Conservation (phyloP, 2,888 invertebrate genomes). For the Hyposoter dolosus region DNA sequence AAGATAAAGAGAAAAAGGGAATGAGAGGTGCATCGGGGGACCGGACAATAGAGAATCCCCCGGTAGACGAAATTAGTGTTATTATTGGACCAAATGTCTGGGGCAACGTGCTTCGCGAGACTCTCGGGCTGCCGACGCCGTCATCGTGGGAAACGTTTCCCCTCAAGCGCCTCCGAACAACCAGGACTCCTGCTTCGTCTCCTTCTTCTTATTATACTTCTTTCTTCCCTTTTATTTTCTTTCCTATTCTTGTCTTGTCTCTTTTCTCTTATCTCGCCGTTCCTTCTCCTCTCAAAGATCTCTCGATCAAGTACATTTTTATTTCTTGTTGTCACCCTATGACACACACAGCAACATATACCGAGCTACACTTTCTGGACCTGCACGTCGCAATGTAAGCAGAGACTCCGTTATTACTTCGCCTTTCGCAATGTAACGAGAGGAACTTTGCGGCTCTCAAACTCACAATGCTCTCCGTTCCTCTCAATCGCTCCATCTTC, state of each 20-base stretch:
- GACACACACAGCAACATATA: slow-evolving; percentile 40
- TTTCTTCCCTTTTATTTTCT: slow-evolving; percentile 4
- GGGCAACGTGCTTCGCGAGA: slow-evolving; percentile 73
- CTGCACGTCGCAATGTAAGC: slow-evolving; percentile 27
- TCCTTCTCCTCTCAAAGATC: slow-evolving; percentile 35
- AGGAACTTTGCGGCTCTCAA: slow-evolving; percentile 55
- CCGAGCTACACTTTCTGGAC: slow-evolving; percentile 37
- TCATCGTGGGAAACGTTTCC: slow-evolving; percentile 79
- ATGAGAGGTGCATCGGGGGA: slow-evolving; percentile 67
- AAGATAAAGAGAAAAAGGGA: slow-evolving; percentile 46
- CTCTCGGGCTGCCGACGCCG: slow-evolving; percentile 52
- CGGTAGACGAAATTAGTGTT: slow-evolving; percentile 83
- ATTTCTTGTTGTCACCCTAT: slow-evolving; percentile 47
- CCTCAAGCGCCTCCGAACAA: slow-evolving; percentile 57
- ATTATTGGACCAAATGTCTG: slow-evolving; percentile 84
- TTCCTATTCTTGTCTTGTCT: slow-evolving; percentile 68
- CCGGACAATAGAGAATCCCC: slow-evolving; percentile 82
- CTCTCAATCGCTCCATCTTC: neutral
- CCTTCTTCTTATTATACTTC: slow-evolving; percentile 20
- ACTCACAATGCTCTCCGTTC: slow-evolving; percentile 41
- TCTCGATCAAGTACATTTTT: slow-evolving; percentile 44
- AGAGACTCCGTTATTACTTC: slow-evolving; percentile 59
- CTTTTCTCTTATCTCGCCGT: slow-evolving; percentile 27
- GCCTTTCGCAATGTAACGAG: slow-evolving; percentile 59
- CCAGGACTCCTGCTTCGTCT: slow-evolving; percentile 34